A percentile compares a stretch with the other conserved stretches of the same genome.
Evolutionary conservation across 2,113 vertebrate genomes (phyloP).

Genomic region (Scatophagus argus): DNA sequence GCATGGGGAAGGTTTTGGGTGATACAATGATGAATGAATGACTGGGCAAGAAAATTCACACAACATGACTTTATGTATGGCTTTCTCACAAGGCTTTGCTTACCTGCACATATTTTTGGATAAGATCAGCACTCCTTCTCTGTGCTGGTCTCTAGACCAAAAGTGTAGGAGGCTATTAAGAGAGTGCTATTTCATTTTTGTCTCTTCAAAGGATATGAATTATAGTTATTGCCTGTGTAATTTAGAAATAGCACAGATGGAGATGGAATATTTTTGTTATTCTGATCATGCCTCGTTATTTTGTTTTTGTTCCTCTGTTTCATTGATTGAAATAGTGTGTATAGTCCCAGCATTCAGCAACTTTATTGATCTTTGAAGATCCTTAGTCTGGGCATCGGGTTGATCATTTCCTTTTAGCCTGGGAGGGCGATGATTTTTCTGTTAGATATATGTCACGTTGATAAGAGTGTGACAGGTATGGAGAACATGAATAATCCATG

Average conservation of each 20-base stretch:
- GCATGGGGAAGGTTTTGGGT: conserved; percentile 14
- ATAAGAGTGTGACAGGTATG: conserved; percentile 72
- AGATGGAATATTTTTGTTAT: conserved; percentile 32
- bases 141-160: conserved; percentile 30
- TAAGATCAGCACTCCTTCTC: conserved; percentile 77
- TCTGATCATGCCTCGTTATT: conserved; percentile 29
- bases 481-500: conserved; percentile 77
- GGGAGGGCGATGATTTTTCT: conserved; percentile 47
- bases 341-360: conserved; percentile 14
- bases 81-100: conserved; percentile 67
- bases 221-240: not conserved
- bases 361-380: conserved; percentile 49
- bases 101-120: conserved; percentile 75
- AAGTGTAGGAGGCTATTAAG: conserved; percentile 52
- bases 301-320: conserved; percentile 18
- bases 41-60: conserved; percentile 62
- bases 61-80: conserved; percentile 64
- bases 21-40: conserved; percentile 65
- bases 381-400: conserved; percentile 34
- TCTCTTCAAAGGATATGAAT: conserved; percentile 12
- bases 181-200: conserved; percentile 17
- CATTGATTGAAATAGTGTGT: conserved; percentile 27
- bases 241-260: conserved; percentile 12
- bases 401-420: conserved; percentile 65
- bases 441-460: conserved; percentile 70